phyloP scores from a whole-genome alignment of 2,113 vertebrate species.

The Python bivittatus region DNA sequence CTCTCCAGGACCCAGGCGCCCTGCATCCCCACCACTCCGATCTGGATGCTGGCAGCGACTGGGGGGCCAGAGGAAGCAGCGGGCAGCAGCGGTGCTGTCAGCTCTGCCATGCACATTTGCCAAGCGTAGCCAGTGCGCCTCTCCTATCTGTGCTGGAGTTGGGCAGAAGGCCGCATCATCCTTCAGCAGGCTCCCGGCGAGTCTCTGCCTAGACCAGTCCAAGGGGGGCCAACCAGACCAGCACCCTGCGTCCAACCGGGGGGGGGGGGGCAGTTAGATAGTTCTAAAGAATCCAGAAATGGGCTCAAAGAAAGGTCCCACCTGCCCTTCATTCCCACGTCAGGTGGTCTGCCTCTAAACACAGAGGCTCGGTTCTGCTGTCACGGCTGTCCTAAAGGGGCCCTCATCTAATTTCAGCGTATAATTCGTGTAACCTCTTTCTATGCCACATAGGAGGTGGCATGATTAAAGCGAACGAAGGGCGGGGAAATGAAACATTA shows the following conservation, averaged over 20 bases:
- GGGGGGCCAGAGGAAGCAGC: too few species aligned
- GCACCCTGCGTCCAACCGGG: too few species aligned
- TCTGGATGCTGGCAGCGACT: background rate
- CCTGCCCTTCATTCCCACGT: background rate
- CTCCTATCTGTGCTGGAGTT: too few species aligned
- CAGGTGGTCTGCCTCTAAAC: background rate
- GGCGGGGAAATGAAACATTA: background rate
- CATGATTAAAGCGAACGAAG: background rate
- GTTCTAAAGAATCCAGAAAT: background rate
- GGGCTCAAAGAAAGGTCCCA: background rate
- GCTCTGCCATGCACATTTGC: too few species aligned
- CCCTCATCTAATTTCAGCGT: background rate
- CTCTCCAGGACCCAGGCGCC: constrained; percentile 12
- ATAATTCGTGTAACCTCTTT: background rate
- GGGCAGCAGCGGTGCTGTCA: background rate
- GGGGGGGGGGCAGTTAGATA: background rate
- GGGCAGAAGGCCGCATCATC: background rate
- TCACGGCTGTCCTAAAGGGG: too few species aligned
- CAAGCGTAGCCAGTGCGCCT: background rate
- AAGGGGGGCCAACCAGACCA: background rate
- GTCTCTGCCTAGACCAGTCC: background rate
- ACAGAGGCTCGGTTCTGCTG: background rate
- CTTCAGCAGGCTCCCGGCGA: too few species aligned
- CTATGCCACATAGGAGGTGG: background rate
- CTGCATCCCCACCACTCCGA: background rate